A percentile compares a stretch with the other conserved stretches of the same genome.
Evolutionary conservation across 1,140 invertebrate genomes (phyloP).

Genomic region (Ruditapes philippinarum): DNA sequence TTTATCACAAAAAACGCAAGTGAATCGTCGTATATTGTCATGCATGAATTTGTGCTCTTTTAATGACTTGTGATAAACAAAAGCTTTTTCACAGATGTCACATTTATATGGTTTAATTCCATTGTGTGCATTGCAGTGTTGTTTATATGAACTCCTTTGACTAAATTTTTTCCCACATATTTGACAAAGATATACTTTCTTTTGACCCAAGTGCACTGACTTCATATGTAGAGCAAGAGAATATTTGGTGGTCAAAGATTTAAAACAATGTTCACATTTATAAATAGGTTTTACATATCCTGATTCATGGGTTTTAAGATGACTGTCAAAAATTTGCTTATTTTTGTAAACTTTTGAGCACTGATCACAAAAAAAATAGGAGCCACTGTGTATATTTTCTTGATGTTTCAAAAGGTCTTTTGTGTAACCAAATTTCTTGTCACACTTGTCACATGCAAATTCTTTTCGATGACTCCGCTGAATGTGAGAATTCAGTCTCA

Average conservation of each 20-base stretch:
- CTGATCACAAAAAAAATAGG: slow-evolving; percentile 74
- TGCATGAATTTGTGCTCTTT: slow-evolving; percentile 79
- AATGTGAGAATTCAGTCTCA: slow-evolving; percentile 8
- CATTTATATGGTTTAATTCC: slow-evolving; percentile 77
- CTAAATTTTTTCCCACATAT: slow-evolving; percentile 82
- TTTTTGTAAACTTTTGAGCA: slow-evolving; percentile 78
- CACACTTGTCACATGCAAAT: slow-evolving; percentile 72
- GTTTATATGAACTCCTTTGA: slow-evolving; percentile 76
- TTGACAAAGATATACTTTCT: slow-evolving; percentile 76
- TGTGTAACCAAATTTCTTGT: slow-evolving; percentile 72
- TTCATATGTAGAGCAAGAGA: slow-evolving; percentile 76
- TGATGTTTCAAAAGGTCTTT: slow-evolving; percentile 73
- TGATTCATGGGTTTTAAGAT: slow-evolving; percentile 73
- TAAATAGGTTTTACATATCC: slow-evolving; percentile 74
- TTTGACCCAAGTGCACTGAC: slow-evolving; percentile 75
- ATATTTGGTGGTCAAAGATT: slow-evolving; percentile 78
- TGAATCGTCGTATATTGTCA: slow-evolving; percentile 72
- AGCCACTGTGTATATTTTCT: slow-evolving; percentile 67
- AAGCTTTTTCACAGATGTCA: slow-evolving; percentile 78
- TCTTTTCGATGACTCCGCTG: slow-evolving; percentile 10
- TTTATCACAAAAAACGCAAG: slow-evolving; percentile 77
- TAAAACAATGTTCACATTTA: slow-evolving; percentile 77
- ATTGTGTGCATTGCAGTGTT: slow-evolving; percentile 81
- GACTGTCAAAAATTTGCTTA: slow-evolving; percentile 66
- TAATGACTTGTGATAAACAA: slow-evolving; percentile 78